phyloP scores from a whole-genome alignment of 2,113 vertebrate genomes.

The Petroica traversi region DNA sequence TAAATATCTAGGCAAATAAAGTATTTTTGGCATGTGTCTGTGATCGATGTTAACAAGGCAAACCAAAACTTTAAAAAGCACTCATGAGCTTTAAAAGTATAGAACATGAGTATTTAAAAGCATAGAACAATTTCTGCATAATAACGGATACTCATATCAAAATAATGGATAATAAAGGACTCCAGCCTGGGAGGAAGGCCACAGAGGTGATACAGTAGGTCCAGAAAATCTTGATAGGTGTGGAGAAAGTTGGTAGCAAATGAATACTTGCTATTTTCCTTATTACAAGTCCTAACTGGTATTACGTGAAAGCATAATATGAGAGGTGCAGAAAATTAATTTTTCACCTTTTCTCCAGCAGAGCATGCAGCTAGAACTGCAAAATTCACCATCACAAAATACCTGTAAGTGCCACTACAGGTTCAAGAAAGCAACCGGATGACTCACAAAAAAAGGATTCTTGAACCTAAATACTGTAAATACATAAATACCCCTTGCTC shows the following conservation, averaged over 20 bases:
- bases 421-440: neutral
- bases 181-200: neutral
- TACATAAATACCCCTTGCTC: neutral
- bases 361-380: neutral
- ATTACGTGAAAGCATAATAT: neutral
- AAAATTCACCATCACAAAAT: neutral
- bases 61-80: neutral
- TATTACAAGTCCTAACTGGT: neutral
- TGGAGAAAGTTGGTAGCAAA: neutral
- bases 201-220: neutral
- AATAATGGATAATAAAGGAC: no score
- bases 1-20: slow-evolving; percentile 35
- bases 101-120: neutral
- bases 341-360: neutral
- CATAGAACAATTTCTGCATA: neutral
- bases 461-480: neutral
- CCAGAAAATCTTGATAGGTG: neutral
- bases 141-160: neutral
- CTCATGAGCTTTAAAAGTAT: neutral
- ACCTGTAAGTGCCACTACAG: neutral
- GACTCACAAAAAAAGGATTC: neutral
- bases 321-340: neutral
- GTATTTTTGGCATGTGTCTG: neutral
- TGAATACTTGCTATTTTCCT: neutral
- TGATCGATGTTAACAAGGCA: slow-evolving; percentile 6